phyloP scores from a whole-genome alignment of 2,888 invertebrate genomes.

The Agrochola lota region DNA sequence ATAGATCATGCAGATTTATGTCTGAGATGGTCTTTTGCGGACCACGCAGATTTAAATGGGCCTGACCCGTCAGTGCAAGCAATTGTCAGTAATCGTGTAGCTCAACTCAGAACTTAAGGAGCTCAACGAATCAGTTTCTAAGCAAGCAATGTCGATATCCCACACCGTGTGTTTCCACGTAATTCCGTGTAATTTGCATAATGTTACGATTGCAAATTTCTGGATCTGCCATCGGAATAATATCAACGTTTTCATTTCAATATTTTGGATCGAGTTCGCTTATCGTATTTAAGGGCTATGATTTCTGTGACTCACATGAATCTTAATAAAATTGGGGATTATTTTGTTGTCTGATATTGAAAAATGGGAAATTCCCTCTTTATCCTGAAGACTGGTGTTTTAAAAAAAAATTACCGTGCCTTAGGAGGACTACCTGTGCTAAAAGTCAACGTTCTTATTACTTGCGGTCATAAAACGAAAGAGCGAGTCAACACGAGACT shows the following conservation, averaged over 20 bases:
- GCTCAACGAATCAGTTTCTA: too few relatives aligned
- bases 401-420: background rate
- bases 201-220: constrained; percentile 66
- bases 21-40: background rate
- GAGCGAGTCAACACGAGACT: background rate
- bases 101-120: too few relatives aligned
- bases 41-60: background rate
- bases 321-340: constrained; percentile 30
- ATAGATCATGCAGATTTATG: background rate
- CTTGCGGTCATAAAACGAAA: background rate
- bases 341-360: background rate
- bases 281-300: constrained; percentile 44
- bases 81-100: too few relatives aligned
- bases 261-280: constrained; percentile 51
- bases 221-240: constrained; percentile 59
- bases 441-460: background rate
- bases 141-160: background rate
- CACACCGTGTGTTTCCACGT: constrained; percentile 24
- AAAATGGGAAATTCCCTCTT: background rate
- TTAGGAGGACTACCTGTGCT: background rate
- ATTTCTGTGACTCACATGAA: constrained; percentile 22
- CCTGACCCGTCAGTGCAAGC: too few relatives aligned
- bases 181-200: constrained; percentile 60
- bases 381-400: background rate
- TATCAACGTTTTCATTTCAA: constrained; percentile 59